These are phyloP conservation scores for Zeugodacus cucurbitae DNA, from an alignment of 1,140 invertebrate genomes.

Conservation along the genomic window DNA sequence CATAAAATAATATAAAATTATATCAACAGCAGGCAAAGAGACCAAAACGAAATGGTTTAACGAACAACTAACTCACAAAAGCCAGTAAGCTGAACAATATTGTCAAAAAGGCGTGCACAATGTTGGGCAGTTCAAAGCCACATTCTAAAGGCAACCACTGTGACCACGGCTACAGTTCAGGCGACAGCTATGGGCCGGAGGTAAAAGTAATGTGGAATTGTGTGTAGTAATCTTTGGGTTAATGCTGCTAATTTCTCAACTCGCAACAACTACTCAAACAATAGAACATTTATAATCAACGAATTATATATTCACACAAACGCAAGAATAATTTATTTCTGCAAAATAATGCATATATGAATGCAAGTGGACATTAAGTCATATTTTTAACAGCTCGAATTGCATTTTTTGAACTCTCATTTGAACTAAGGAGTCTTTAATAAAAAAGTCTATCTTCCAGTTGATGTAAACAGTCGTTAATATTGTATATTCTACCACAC, in stretches of 20 bases:
- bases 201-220: not conserved
- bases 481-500: not conserved
- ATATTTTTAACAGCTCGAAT: no score
- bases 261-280: not conserved
- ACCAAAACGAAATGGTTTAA: not conserved
- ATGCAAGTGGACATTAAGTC: no score
- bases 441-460: not conserved
- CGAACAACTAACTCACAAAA: not conserved
- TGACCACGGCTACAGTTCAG: not conserved
- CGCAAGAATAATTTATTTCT: no score
- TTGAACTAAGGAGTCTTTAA: not conserved
- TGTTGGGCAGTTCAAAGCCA: not conserved
- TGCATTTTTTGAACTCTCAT: not conserved
- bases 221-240: not conserved
- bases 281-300: not conserved
- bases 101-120: not conserved
- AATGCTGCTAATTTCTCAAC: conserved; percentile 1
- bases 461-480: not conserved
- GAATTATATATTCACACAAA: no score
- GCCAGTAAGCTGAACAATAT: not conserved
- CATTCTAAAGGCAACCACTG: not conserved
- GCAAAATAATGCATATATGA: no score
- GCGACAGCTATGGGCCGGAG: not conserved
- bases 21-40: not conserved
- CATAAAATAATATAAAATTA: not conserved